phyloP scores from a whole-genome alignment of 2,797 vertebrate species.

The Dendrocincla fuliginosa region DNA sequence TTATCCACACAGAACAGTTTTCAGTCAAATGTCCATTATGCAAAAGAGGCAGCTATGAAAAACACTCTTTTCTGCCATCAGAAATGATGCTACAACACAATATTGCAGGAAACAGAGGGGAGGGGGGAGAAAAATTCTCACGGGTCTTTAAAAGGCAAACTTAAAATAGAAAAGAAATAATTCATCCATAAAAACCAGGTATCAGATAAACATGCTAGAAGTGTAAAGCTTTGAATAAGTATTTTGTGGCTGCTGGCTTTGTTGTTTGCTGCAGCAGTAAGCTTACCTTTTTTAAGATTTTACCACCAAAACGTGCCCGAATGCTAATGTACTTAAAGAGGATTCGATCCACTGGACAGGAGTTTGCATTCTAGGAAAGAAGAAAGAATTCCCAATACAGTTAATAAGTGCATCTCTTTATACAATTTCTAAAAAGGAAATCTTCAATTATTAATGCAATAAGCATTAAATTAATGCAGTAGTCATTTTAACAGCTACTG shows the following conservation, averaged over 20 bases:
- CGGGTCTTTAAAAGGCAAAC: not conserved
- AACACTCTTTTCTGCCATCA: not conserved
- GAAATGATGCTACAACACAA: not conserved
- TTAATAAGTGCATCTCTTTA: not conserved
- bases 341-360: constrained; percentile 94
- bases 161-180: not conserved
- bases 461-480: not conserved
- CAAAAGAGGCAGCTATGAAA: not conserved
- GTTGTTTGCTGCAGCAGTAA: not conserved
- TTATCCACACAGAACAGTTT: not conserved
- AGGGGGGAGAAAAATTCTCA: not conserved
- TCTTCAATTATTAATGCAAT: not conserved
- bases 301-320: constrained; percentile 86
- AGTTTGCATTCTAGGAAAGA: constrained; percentile 89
- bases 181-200: not conserved
- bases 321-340: constrained; percentile 88
- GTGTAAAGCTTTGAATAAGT: not conserved
- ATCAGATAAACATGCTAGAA: not conserved
- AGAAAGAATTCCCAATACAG: not conserved
- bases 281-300: constrained; percentile 89
- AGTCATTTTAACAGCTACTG: not conserved
- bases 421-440: not conserved
- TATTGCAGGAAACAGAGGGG: not conserved
- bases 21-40: not conserved
- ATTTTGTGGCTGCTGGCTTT: not conserved